A percentile compares a stretch with the other conserved stretches of the same genome.
These are phyloP conservation scores for Acanthococcus lagerstroemiae DNA, from an alignment of 2,888 invertebrate genomes.

Conservation along the genomic window DNA sequence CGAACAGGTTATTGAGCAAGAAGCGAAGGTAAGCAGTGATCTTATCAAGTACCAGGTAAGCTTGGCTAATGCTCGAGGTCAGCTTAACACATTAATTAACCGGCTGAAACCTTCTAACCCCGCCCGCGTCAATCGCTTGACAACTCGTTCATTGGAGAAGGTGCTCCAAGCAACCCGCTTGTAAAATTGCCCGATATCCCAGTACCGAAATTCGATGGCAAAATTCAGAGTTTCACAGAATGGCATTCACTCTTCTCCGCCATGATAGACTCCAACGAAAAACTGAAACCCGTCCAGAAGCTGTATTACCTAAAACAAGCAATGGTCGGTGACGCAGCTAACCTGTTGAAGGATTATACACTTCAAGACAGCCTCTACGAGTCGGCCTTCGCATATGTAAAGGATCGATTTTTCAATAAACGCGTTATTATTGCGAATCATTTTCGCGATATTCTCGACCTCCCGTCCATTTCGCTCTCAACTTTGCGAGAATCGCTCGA, in stretches of 20 bases:
- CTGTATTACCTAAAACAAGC: not conserved
- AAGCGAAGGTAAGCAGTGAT: not conserved
- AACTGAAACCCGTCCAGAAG: not conserved
- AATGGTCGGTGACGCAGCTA: not conserved
- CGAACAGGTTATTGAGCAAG: not conserved
- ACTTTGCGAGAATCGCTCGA: not conserved
- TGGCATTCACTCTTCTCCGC: no score
- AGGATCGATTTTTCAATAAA: not conserved
- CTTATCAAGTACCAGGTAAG: not conserved
- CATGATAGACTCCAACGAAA: not conserved
- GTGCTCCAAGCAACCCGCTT: not conserved
- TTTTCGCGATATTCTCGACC: not conserved
- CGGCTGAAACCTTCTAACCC: not conserved
- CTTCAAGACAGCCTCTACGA: not conserved
- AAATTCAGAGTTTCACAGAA: no score
- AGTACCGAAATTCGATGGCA: no score
- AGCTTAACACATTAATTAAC: not conserved
- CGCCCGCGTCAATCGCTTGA: not conserved
- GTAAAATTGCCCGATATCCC: constrained; percentile 12
- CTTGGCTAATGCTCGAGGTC: not conserved
- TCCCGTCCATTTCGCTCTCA: not conserved
- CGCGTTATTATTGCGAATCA: not conserved
- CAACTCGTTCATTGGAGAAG: not conserved
- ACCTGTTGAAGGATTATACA: not conserved
- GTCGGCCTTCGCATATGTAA: not conserved